Conservation (phyloP, 2,888 invertebrate genomes). For the Caenorhabditis sp. region DNA sequence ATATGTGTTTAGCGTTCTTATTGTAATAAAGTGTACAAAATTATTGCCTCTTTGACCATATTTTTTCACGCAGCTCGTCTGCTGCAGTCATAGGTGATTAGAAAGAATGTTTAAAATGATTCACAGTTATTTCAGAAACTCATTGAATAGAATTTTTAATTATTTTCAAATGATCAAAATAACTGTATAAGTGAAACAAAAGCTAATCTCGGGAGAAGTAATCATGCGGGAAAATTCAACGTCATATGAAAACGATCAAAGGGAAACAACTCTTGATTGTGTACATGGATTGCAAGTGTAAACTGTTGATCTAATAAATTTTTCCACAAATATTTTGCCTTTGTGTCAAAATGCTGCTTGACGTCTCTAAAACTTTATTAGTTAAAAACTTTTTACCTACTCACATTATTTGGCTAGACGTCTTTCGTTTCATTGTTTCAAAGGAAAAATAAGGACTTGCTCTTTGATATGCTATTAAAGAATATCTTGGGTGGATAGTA, state of each 20-base stretch:
- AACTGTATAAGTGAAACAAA: too few species aligned
- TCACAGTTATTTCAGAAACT: too few species aligned
- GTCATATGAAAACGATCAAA: constrained; percentile 42
- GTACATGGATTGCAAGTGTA: constrained; percentile 64
- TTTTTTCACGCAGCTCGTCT: too few species aligned
- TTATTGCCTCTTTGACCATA: too few species aligned
- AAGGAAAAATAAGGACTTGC: constrained; percentile 68
- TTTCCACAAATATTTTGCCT: constrained; percentile 58
- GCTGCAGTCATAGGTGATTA: too few species aligned
- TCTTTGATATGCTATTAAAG: constrained; percentile 64
- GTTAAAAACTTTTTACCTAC: too few species aligned
- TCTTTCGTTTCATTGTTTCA: constrained; percentile 63
- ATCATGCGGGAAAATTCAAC: not conserved
- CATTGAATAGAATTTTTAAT: too few species aligned
- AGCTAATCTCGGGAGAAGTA: not conserved
- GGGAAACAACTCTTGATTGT: constrained; percentile 59
- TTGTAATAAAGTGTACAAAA: too few species aligned
- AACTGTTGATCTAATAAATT: constrained; percentile 69
- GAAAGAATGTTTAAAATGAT: too few species aligned
- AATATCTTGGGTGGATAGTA: constrained; percentile 59
- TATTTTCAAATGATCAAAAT: too few species aligned
- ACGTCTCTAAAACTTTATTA: constrained; percentile 56
- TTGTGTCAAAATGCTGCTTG: constrained; percentile 61
- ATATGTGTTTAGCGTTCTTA: too few species aligned
- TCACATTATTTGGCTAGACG: constrained; percentile 46